Evolutionary conservation across 2,113 vertebrate species (phyloP), one percentile per base, ranked within the genome.

Genomic region (Zapus hudsonius): DNA sequence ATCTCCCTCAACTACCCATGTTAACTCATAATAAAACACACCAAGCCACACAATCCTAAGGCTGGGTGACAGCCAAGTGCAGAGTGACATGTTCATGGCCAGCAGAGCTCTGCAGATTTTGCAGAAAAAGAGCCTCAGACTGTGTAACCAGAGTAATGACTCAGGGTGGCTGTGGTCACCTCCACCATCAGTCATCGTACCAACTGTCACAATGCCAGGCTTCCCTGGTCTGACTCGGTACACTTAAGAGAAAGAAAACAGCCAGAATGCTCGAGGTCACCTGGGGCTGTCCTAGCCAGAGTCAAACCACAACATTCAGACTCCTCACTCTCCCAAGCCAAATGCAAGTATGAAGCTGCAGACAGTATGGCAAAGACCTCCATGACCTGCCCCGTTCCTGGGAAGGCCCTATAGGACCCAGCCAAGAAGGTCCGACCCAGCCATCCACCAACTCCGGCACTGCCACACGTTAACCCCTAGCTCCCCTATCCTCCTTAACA

Each of bases 81-180:
- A 16, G 44, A 16, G 76, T n/a, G 0, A 25, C 29, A 20, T 1
- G 10, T 9, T 36, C 40, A 5, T 4, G 6, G 64, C 55, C n/a
- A 16, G 40, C n/a, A 36, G 29, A 47, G 57, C 16, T 52, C 52
- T 52, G 52, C 42, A 9, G 29, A 9, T 36, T 16, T 47, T 23
- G 27, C 67, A 66, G 42, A 12, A 75, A 55, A 84, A 31, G 7
- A 23, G 19, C 0, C 20, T 2, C 17, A 0, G 0, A 17, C 2
- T 2, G 64, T 22, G 40, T 0, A 31, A 11, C 13, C 0, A 10
- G 16, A 2, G 13, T 2, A 38, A 3, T 0, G 1, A 27, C 47
- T 61, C 44, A 27, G n/a, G 33, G 27, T 0, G 0, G 31, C 82
- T 19, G 0, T 0, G 17, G 38, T 25, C 73, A 33, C 29, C 0